phyloP scores from a whole-genome alignment of 2,113 vertebrate genomes.

The Poecilia latipinna region DNA sequence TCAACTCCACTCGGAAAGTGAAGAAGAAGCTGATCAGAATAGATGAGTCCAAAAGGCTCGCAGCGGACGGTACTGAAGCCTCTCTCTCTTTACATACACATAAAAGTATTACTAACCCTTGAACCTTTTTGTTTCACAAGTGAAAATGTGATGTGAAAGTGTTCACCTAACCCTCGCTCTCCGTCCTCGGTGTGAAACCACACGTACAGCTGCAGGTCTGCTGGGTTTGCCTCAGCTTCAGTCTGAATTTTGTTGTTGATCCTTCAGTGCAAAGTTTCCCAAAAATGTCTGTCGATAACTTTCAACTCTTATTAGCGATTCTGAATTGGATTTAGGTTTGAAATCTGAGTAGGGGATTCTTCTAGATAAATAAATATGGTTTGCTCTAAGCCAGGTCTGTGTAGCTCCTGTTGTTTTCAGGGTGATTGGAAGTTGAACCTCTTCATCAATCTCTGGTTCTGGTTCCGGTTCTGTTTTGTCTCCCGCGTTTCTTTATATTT shows the following conservation, averaged over 20 bases:
- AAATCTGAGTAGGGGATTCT: neutral
- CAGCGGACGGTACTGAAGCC: slow-evolving; percentile 83
- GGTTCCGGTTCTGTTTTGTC: neutral
- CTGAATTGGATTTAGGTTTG: neutral
- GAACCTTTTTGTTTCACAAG: too few relatives aligned
- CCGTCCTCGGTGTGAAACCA: too few relatives aligned
- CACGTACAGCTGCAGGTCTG: too few relatives aligned
- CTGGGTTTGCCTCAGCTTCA: too few relatives aligned
- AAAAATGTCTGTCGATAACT: neutral
- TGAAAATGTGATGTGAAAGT: too few relatives aligned
- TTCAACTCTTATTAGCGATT: neutral
- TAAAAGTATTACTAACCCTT: neutral
- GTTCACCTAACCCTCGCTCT: too few relatives aligned
- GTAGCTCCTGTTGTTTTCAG: too few relatives aligned
- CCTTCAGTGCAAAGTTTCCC: neutral
- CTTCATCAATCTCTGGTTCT: neutral
- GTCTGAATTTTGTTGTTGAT: neutral
- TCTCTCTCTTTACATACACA: neutral
- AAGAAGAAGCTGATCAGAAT: slow-evolving; percentile 94
- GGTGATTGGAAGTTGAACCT: neutral
- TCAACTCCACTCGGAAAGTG: slow-evolving; percentile 92
- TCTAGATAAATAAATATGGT: neutral
- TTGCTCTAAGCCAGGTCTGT: too few relatives aligned
- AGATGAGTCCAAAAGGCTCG: slow-evolving; percentile 90
- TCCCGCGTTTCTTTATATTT: neutral